Conservation (phyloP, 1,140 invertebrate genomes). For the Ostrea edulis region DNA sequence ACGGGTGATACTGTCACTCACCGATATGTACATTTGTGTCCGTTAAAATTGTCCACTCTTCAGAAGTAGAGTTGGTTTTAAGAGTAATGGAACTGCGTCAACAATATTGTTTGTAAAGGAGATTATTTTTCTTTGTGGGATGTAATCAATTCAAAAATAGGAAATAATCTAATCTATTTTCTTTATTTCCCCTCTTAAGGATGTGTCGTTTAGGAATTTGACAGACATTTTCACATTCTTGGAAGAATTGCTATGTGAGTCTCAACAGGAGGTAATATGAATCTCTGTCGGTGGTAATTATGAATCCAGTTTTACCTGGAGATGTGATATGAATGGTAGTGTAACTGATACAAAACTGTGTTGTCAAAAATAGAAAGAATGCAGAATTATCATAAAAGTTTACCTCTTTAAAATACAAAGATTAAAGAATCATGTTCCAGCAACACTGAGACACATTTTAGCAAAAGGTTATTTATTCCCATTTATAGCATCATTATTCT, state of each 20-base stretch:
- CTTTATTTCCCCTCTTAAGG: background rate
- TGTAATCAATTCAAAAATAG: background rate
- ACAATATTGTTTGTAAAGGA: conserved; percentile 17
- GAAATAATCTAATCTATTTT: conserved; percentile 27
- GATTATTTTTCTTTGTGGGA: conserved; percentile 15
- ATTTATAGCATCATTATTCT: too few relatives aligned
- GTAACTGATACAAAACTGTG: too few relatives aligned
- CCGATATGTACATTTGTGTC: background rate
- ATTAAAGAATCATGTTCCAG: too few relatives aligned
- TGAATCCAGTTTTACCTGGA: too few relatives aligned
- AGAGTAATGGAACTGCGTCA: background rate
- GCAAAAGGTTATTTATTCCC: too few relatives aligned
- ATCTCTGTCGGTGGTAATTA: too few relatives aligned
- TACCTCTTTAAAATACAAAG: too few relatives aligned
- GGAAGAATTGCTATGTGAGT: background rate
- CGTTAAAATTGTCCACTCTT: background rate
- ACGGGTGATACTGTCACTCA: background rate
- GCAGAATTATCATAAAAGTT: too few relatives aligned
- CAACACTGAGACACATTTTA: too few relatives aligned
- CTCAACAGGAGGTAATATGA: conserved; percentile 11
- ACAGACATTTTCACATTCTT: background rate
- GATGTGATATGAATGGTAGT: too few relatives aligned
- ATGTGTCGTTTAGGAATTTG: background rate
- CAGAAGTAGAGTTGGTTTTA: background rate
- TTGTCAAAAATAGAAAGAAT: too few relatives aligned